Percentiles rank a stretch among this genome's conserved stretches.
phyloP scores from a whole-genome alignment of 2,797 vertebrate species.

The Erpetoichthys calabaricus region DNA sequence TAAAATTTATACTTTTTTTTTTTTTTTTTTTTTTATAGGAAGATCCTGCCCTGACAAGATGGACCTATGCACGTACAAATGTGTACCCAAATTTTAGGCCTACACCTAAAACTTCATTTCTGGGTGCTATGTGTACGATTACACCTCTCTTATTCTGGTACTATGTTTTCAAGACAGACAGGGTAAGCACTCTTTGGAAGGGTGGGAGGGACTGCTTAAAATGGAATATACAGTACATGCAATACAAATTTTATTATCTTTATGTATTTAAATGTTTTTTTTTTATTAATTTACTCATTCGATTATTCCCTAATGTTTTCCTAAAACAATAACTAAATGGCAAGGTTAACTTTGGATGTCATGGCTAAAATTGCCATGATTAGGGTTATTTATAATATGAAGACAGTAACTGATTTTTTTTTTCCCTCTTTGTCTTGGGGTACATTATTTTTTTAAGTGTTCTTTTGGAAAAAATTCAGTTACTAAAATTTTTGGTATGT shows the following conservation, averaged over 20 bases:
- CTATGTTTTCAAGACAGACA: conserved; percentile 49
- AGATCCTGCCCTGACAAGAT: conserved; percentile 68
- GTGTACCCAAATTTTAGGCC: conserved; percentile 54
- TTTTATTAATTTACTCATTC: background rate
- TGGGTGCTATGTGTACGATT: conserved; percentile 44
- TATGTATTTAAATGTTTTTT: background rate
- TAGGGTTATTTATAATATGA: no score
- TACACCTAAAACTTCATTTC: conserved; percentile 60
- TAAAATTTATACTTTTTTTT: conserved; percentile 9
- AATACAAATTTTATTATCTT: background rate
- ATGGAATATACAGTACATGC: background rate
- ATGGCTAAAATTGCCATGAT: no score
- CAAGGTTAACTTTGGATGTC: no score
- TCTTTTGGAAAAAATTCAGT: no score
- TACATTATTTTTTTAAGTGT: no score
- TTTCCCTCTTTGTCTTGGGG: no score
- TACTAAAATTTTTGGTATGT: no score
- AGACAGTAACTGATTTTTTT: no score
- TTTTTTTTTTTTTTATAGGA: conserved; percentile 46
- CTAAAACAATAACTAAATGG: no score
- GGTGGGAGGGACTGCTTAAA: background rate
- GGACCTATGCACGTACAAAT: conserved; percentile 60
- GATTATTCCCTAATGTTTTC: no score
- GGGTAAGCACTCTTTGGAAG: conserved; percentile 49
- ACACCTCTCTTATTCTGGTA: conserved; percentile 54